Percentiles rank a stretch among this genome's conserved stretches.
phyloP scores from a whole-genome alignment of 2,888 invertebrate species.

The Trypoxylon attenuatum region DNA sequence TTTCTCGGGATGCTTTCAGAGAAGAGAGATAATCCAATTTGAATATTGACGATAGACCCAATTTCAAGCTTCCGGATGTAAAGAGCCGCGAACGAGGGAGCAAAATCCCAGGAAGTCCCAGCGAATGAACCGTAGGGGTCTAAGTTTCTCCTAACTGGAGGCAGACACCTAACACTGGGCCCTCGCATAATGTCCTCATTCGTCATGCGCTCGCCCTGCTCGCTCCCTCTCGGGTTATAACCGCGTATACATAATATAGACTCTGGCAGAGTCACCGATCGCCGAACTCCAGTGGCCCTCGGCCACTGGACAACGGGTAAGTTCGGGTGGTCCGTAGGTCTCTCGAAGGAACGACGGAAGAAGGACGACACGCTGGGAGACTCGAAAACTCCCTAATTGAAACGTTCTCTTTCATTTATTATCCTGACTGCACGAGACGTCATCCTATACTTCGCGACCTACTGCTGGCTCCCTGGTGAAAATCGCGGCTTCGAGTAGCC shows the following conservation, averaged over 20 bases:
- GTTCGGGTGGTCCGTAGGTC: conserved; percentile 59
- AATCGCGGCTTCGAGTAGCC: too few species aligned
- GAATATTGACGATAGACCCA: too few species aligned
- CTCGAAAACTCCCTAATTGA: conserved; percentile 69
- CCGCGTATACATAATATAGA: conserved; percentile 20
- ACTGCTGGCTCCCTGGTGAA: too few species aligned
- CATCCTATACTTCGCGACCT: too few species aligned
- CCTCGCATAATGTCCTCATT: conserved; percentile 67
- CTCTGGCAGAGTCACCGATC: conserved; percentile 15
- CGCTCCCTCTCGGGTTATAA: neutral
- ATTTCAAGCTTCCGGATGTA: neutral
- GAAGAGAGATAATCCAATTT: too few species aligned
- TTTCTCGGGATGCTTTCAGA: too few species aligned
- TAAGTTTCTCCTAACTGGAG: conserved; percentile 55
- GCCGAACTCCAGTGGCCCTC: conserved; percentile 30
- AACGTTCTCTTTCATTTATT: conserved; percentile 70
- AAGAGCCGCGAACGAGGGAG: neutral
- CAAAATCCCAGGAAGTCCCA: conserved; percentile 11
- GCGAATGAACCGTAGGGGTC: conserved; percentile 40
- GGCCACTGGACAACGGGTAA: too few species aligned
- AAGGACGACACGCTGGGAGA: conserved; percentile 66
- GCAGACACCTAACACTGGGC: conserved; percentile 60
- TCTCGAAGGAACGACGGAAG: conserved; percentile 10
- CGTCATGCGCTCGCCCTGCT: conserved; percentile 58
- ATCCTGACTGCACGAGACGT: conserved; percentile 63